phyloP scores from a whole-genome alignment of 2,797 vertebrate genomes.

The Pseudochaenichthys georgianus region DNA sequence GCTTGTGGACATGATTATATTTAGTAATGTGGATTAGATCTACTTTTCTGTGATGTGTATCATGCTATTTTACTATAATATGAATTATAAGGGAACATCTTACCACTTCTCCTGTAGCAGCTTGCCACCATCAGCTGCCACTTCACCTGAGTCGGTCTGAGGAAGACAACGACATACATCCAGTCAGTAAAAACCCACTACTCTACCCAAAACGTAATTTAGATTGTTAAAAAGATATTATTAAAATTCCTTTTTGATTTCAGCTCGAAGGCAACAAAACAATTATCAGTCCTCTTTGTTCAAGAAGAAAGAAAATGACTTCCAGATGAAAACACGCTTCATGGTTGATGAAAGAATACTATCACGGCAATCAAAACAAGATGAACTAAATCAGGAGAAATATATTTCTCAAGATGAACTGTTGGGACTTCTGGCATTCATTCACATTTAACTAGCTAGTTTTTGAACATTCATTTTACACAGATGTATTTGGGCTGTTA shows the following conservation, averaged over 20 bases:
- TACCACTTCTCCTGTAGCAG: constrained; percentile 97
- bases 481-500: neutral
- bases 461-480: neutral
- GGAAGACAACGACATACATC: constrained; percentile 39
- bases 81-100: constrained; percentile 49
- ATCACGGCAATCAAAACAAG: neutral
- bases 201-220: neutral
- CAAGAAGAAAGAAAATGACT: neutral
- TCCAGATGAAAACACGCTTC: constrained; percentile 14
- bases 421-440: neutral
- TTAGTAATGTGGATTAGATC: neutral
- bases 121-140: constrained; percentile 98
- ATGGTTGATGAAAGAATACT: neutral
- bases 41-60: neutral
- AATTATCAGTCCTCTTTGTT: constrained; percentile 2
- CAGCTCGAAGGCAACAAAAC: neutral
- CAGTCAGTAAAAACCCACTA: neutral
- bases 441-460: too few relatives aligned
- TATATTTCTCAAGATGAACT: constrained; percentile 9
- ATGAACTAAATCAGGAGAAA: neutral
- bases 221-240: neutral
- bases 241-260: neutral
- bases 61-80: fast-evolving
- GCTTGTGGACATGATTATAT: too few relatives aligned
- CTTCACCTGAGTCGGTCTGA: constrained; percentile 93